Conservation (phyloP, 2,113 vertebrate species). For the Platysteira castanea region DNA sequence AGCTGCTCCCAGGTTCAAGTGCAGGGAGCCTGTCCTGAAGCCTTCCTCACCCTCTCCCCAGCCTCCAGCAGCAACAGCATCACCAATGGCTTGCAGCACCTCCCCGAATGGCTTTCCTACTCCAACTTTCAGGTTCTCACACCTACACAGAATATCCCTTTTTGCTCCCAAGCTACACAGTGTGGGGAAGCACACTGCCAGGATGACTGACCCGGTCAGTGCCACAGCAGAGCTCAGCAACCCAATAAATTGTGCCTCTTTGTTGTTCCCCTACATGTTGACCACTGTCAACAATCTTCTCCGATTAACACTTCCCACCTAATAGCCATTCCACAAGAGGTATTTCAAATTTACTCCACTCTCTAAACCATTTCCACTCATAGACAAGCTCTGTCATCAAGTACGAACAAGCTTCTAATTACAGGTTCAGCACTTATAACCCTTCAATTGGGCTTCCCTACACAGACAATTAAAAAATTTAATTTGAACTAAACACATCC, state of each 20-base stretch:
- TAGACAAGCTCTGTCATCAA: not conserved
- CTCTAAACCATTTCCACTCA: not conserved
- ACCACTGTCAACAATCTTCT: not conserved
- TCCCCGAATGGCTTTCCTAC: not conserved
- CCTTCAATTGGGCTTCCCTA: not conserved
- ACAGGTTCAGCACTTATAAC: not conserved
- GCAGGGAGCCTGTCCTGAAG: not conserved
- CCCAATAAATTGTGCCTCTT: not conserved
- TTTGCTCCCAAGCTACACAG: not conserved
- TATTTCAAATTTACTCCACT: not conserved
- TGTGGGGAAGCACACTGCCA: accelerated
- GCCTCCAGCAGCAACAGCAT: accelerated
- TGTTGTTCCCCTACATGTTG: not conserved
- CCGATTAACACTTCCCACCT: not conserved
- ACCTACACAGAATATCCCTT: accelerated
- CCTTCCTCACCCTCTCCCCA: not conserved
- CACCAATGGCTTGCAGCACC: accelerated
- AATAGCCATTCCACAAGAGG: accelerated
- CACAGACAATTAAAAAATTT: not conserved
- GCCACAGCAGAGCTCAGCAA: not conserved
- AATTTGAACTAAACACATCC: not conserved
- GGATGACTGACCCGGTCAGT: not conserved
- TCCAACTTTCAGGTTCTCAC: not conserved
- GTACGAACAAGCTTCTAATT: not conserved
- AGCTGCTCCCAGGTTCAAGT: not conserved